A percentile compares a stretch with the other conserved stretches of the same genome.
Conservation (phyloP, 1,140 invertebrate species). For the Zaprionus camerounensis region DNA sequence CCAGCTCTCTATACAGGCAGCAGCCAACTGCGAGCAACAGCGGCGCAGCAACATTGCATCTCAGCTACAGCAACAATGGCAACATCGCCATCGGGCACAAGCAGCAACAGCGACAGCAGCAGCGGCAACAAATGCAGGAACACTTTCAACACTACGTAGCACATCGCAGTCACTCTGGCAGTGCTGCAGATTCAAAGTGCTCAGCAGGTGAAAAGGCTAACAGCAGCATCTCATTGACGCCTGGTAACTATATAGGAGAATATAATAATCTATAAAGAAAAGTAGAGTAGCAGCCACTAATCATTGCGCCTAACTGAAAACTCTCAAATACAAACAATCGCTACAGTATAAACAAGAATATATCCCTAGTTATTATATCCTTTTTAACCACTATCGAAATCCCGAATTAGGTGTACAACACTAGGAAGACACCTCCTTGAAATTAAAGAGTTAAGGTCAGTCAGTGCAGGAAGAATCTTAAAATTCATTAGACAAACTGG, state of each 20-base stretch:
- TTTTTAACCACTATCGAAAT: not conserved
- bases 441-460: no score
- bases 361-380: not conserved
- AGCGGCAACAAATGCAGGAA: slow-evolving; percentile 47
- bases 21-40: slow-evolving; percentile 44
- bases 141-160: slow-evolving; percentile 70
- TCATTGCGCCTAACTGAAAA: no score
- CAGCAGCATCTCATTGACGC: slow-evolving; percentile 51
- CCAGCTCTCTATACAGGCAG: slow-evolving; percentile 56
- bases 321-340: no score
- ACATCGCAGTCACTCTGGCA: slow-evolving; percentile 56
- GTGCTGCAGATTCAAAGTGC: slow-evolving; percentile 57
- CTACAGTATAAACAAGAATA: not conserved
- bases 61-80: slow-evolving; percentile 65
- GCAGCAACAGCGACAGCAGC: slow-evolving; percentile 26
- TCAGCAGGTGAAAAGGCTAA: slow-evolving; percentile 68
- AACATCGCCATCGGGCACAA: slow-evolving; percentile 44
- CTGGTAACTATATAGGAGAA: slow-evolving; percentile 49
- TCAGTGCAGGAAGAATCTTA: no score
- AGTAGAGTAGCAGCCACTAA: no score
- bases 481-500: no score
- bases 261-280: no score
- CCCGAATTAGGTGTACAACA: no score
- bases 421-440: no score
- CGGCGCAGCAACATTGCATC: slow-evolving; percentile 48